Evolutionary conservation across 1,140 invertebrate genomes (phyloP).

Genomic region (Penaeus japonicus): DNA sequence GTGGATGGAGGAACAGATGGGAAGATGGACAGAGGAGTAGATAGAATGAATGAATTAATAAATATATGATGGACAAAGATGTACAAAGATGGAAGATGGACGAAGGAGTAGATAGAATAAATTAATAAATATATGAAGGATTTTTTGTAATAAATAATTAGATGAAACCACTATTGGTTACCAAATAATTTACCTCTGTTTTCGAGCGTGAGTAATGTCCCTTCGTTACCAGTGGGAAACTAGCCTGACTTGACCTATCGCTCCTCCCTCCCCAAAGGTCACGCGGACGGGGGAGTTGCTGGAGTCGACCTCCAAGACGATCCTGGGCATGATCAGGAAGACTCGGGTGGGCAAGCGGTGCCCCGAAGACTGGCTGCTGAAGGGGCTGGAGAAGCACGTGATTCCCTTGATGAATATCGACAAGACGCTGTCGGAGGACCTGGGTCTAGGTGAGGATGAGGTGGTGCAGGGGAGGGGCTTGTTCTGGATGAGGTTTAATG

Average conservation of each 20-base stretch:
- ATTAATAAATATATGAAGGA: no score
- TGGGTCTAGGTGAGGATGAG: constrained; percentile 45
- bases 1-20: not conserved
- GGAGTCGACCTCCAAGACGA: constrained; percentile 41
- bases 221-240: no score
- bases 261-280: constrained; percentile 7
- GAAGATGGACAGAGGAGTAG: not conserved
- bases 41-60: not conserved
- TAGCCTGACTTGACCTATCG: no score
- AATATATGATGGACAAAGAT: no score
- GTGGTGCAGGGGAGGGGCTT: not conserved
- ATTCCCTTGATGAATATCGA: constrained; percentile 52
- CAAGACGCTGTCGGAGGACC: constrained; percentile 31
- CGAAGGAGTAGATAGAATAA: not conserved
- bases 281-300: constrained; percentile 49
- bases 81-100: no score
- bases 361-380: constrained; percentile 38
- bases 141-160: no score
- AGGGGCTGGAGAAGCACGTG: constrained; percentile 55
- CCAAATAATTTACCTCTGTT: no score
- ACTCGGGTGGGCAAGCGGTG: constrained; percentile 57
- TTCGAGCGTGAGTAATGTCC: no score
- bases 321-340: constrained; percentile 47
- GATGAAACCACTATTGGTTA: not conserved
- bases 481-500: not conserved